These are phyloP conservation scores for Trichoplusia ni DNA, from an alignment of 1,140 invertebrate species.

Conservation along the genomic window DNA sequence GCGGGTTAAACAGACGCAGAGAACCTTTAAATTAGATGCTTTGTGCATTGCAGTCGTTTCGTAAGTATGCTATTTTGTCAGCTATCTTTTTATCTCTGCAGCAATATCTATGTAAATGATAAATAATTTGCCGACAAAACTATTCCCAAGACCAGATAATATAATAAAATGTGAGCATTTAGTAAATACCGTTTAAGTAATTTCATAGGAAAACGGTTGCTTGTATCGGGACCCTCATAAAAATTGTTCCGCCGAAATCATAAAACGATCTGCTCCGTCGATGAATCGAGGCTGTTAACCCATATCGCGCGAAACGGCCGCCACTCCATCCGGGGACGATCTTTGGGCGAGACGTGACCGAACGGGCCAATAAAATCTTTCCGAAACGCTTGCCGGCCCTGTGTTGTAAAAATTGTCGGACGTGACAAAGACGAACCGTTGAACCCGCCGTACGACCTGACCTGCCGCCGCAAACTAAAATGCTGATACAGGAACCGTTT, in stretches of 20 bases:
- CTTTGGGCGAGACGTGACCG: conserved; percentile 59
- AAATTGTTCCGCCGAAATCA: conserved; percentile 56
- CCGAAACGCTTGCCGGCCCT: conserved; percentile 35
- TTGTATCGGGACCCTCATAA: conserved; percentile 51
- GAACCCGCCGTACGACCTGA: conserved; percentile 14
- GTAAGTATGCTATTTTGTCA: conserved; percentile 1
- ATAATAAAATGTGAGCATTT: neutral
- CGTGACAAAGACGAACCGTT: conserved; percentile 43
- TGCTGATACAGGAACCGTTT: conserved; percentile 19
- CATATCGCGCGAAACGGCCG: conserved; percentile 59
- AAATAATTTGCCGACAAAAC: neutral
- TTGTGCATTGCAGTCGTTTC: conserved; percentile 40
- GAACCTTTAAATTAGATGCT: conserved; percentile 44
- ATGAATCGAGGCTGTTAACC: conserved; percentile 64
- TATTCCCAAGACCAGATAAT: neutral
- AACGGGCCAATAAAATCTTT: conserved; percentile 59
- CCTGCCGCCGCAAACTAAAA: conserved; percentile 18
- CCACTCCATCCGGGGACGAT: conserved; percentile 51
- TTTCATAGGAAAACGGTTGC: conserved; percentile 16
- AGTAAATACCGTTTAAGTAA: conserved; percentile 22
- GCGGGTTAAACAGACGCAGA: conserved; percentile 49
- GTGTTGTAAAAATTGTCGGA: conserved; percentile 53
- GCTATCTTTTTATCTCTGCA: conserved; percentile 27
- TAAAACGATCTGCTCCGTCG: conserved; percentile 61
- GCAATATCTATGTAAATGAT: conserved; percentile 3